phyloP scores from a whole-genome alignment of 2,113 vertebrate genomes.

The Eubucco bourcierii region DNA sequence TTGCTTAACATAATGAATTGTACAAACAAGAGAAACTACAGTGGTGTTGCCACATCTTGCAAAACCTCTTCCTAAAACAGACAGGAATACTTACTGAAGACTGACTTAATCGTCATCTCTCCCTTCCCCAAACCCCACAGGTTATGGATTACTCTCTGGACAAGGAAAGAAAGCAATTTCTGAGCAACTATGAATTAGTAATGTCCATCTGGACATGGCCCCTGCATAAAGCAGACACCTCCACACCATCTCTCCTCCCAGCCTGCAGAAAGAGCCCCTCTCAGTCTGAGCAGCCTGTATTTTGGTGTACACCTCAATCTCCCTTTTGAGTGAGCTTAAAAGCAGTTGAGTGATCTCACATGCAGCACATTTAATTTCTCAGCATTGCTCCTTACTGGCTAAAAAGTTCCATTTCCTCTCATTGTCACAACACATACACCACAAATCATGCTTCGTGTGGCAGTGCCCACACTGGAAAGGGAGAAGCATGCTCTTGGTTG shows the following conservation, averaged over 20 bases:
- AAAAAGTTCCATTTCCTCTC: neutral
- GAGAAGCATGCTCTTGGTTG: neutral
- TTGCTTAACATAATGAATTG: neutral
- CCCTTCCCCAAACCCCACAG: neutral
- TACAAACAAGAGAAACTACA: neutral
- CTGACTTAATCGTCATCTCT: neutral
- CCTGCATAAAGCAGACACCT: neutral
- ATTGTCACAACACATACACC: neutral
- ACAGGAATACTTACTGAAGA: neutral
- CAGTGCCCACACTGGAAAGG: neutral
- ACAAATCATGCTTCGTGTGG: neutral
- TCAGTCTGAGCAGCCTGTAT: neutral
- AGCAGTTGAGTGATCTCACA: neutral
- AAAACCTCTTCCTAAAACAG: neutral
- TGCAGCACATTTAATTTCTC: neutral
- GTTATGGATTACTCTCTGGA: neutral
- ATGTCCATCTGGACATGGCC: accelerated
- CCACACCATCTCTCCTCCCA: neutral
- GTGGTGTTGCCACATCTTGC: neutral
- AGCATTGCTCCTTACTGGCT: neutral
- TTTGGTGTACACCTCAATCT: neutral
- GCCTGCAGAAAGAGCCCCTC: neutral
- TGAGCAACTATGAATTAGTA: neutral
- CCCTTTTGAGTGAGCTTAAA: neutral
- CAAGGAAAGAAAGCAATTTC: neutral